These are phyloP conservation scores for Callyntrura sp. DNA, from an alignment of 2,888 invertebrate species.

Conservation along the genomic window DNA sequence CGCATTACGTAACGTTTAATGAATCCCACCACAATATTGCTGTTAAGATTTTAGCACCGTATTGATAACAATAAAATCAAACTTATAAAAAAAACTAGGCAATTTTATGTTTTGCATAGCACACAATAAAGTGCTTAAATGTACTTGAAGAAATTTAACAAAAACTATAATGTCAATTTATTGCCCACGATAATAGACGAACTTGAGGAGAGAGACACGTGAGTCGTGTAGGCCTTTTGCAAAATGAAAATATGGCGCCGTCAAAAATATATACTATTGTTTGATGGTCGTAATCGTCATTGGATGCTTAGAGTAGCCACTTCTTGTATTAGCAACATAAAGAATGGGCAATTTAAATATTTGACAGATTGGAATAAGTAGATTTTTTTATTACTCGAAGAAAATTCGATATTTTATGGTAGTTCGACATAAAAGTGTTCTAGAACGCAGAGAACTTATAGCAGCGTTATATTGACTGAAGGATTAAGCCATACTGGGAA, in stretches of 20 bases:
- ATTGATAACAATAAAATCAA: slow-evolving; percentile 30
- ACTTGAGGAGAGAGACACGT: slow-evolving; percentile 13
- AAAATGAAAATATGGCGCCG: too few species aligned
- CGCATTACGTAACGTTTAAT: slow-evolving; percentile 32
- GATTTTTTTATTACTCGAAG: neutral
- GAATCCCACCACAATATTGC: slow-evolving; percentile 27
- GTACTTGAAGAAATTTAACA: slow-evolving; percentile 25
- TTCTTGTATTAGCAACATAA: too few species aligned
- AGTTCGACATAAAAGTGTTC: too few species aligned
- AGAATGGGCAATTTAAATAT: slow-evolving; percentile 1
- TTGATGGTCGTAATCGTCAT: too few species aligned
- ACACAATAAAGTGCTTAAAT: slow-evolving; percentile 12
- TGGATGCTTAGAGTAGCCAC: too few species aligned
- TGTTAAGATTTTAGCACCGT: slow-evolving; percentile 33
- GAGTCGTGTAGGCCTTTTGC: neutral
- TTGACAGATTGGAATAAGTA: neutral
- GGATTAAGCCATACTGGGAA: too few species aligned
- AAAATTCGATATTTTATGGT: too few species aligned
- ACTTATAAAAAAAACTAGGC: neutral
- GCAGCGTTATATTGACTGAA: too few species aligned
- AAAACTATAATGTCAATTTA: slow-evolving; percentile 27
- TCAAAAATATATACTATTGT: neutral
- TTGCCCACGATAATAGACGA: slow-evolving; percentile 17
- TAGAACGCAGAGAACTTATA: too few species aligned
- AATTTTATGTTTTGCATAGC: slow-evolving; percentile 16